Evolutionary conservation across 2,797 vertebrate genomes (phyloP), one percentile per base, ranked within the genome.

Genomic region (Bovichtus diacanthus): DNA sequence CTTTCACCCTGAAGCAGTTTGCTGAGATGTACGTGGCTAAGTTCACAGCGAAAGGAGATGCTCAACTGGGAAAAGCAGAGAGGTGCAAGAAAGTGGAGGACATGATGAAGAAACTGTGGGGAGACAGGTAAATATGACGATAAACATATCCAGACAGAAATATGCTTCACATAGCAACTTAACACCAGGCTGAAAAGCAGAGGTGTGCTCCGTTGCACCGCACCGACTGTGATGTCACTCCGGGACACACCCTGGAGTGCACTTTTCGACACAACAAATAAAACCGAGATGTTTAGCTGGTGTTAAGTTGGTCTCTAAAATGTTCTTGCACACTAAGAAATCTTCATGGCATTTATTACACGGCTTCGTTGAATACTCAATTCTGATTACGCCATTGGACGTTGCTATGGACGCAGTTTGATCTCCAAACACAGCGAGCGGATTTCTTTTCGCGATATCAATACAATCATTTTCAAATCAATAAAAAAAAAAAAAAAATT

Each of bases 71-170:
- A 4, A 50, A 96, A 0, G 86, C 85, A 0, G 97, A 98, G 65
- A 95, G 96, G 58, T 96, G 96, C 93, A 99, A 97, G 95, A 99
- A 98, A 80, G 97, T 99, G 11, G 97, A 98, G 70, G 97, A 99
- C 84, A 99, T 99, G 97, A 99, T 98, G 97, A 99, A 98, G 93
- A 99, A 98, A 83, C 95, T 99, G 50, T 98, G 97, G 98, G 97
- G 98, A 66, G 97, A 99, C 50, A 94, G 96, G 98, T 99, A 85
- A 94, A 95, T 36, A 29, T 15, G 6, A 65, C 6, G 10, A 6
- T 13, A 50, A 13, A 39, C 41, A 61, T 10, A 16, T 36, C 6
- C 21, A 41, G 19, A 46, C 49, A 65, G 12, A 19, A 6, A 18
- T 31, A 34, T 39, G 23, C 31, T 9, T 19, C 27, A 55, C 16